These are phyloP conservation scores for Papilio xuthus DNA, from an alignment of 1,140 invertebrate species.

Conservation along the genomic window DNA sequence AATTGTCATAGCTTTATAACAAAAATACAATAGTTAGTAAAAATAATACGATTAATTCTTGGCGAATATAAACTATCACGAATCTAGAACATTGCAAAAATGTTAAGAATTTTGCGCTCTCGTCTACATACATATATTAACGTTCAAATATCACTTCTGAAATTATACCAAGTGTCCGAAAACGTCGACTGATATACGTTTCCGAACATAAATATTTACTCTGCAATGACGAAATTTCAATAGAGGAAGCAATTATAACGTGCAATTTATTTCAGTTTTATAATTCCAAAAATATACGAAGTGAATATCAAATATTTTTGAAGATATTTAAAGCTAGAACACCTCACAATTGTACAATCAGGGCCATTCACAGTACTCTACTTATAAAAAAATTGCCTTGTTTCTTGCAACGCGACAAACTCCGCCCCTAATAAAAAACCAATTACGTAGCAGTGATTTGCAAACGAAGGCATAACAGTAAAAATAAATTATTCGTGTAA, in stretches of 20 bases:
- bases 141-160: constrained; percentile 16
- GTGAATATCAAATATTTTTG: constrained; percentile 1
- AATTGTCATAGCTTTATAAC: neutral
- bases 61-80: neutral
- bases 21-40: neutral
- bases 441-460: too few species aligned
- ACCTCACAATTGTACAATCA: too few species aligned
- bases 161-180: constrained; percentile 11
- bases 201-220: neutral
- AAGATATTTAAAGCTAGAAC: neutral
- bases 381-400: too few species aligned
- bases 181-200: neutral
- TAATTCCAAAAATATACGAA: neutral
- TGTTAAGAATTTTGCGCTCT: neutral
- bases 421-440: too few species aligned
- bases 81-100: constrained; percentile 10
- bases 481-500: too few species aligned
- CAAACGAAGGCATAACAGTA: too few species aligned
- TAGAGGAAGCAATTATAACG: neutral
- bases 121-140: constrained; percentile 1
- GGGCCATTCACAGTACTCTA: too few species aligned
- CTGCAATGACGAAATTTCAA: neutral
- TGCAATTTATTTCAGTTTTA: neutral
- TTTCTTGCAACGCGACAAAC: too few species aligned
- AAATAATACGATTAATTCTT: neutral